phyloP scores from a whole-genome alignment of 2,888 invertebrate genomes.

The Heliconius charithonia region DNA sequence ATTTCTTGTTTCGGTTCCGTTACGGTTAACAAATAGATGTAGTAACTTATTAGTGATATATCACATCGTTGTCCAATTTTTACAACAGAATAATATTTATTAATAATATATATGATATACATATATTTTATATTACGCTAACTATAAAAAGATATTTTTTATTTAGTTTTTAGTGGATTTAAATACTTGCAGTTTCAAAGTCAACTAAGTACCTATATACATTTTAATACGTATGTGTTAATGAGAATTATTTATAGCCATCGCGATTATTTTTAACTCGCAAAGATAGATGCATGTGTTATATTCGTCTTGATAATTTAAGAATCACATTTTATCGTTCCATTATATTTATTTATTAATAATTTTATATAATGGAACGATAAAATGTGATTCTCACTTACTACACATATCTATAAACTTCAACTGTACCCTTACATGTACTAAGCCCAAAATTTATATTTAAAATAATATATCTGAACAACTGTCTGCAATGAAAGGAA shows the following conservation, averaged over 20 bases:
- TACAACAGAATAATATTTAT: too few species aligned
- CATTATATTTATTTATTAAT: too few species aligned
- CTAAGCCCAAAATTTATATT: too few species aligned
- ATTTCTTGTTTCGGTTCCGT: background rate
- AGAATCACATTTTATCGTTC: background rate
- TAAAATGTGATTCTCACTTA: too few species aligned
- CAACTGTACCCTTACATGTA: too few species aligned
- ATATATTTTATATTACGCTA: too few species aligned
- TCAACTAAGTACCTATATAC: background rate
- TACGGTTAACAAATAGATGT: background rate
- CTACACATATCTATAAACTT: background rate
- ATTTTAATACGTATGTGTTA: background rate
- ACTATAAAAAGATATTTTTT: too few species aligned
- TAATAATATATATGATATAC: too few species aligned
- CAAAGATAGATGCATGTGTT: background rate
- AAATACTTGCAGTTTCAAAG: background rate
- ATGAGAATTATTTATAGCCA: slow-evolving; percentile 14
- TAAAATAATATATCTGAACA: background rate
- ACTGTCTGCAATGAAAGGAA: background rate
- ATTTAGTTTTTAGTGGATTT: background rate
- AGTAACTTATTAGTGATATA: background rate
- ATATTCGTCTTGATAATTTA: background rate
- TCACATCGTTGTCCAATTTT: too few species aligned
- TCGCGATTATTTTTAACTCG: slow-evolving; percentile 7
- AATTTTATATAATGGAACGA: too few species aligned